These are phyloP conservation scores for Chitala chitala DNA, from an alignment of 2,113 vertebrate species.

Conservation along the genomic window DNA sequence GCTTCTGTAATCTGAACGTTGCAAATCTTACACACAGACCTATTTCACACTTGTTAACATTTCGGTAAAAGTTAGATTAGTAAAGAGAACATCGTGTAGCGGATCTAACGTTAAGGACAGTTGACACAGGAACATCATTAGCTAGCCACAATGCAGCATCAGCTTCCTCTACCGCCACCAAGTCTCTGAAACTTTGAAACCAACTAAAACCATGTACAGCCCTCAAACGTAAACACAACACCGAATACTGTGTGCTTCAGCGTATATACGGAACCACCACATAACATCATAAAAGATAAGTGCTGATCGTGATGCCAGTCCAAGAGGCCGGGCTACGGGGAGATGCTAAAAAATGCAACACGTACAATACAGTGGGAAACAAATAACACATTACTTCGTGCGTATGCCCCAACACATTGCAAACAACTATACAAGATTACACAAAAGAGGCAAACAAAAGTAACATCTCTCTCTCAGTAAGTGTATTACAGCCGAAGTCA, in stretches of 20 bases:
- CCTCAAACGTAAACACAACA: background rate
- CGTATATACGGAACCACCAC: background rate
- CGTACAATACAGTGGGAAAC: background rate
- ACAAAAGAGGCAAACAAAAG: background rate
- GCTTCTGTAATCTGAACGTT: no score
- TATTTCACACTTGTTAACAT: no score
- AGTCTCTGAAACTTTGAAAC: background rate
- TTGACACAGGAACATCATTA: background rate
- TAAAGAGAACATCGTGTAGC: no score
- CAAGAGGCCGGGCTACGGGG: slow-evolving; percentile 7
- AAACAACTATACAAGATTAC: background rate
- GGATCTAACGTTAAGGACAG: background rate
- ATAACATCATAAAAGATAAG: background rate
- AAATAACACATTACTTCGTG: background rate
- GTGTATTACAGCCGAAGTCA: slow-evolving; percentile 77
- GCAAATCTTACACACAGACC: no score
- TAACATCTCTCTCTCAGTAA: slow-evolving; percentile 31
- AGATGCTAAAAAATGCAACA: slow-evolving; percentile 11
- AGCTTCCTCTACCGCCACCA: background rate
- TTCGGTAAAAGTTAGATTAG: no score
- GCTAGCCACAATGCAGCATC: background rate
- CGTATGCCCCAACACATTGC: background rate
- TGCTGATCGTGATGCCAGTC: background rate
- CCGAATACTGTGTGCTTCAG: background rate
- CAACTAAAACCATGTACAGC: background rate